Percentiles rank a stretch among this genome's conserved stretches.
Evolutionary conservation across 2,113 vertebrate species (phyloP).

Genomic region (Neodontobutis hainanensis): DNA sequence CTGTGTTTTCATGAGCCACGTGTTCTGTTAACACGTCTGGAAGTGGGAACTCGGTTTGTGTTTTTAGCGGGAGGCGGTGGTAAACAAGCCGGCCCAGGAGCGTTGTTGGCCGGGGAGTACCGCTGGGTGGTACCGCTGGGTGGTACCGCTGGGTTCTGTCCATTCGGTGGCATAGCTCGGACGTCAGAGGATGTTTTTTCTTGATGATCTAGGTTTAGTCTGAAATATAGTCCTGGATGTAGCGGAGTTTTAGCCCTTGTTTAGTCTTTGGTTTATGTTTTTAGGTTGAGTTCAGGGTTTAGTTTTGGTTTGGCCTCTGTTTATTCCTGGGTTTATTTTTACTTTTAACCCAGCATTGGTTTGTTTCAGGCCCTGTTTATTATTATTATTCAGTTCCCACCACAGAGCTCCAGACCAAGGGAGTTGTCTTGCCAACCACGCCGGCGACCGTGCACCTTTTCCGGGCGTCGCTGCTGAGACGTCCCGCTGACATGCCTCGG

Average conservation of each 20-base stretch:
- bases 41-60: not conserved
- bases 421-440: not conserved
- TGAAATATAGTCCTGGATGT: not conserved
- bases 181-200: not conserved
- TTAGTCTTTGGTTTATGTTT: not conserved
- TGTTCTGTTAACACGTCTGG: not conserved
- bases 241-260: not conserved
- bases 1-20: not conserved
- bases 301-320: not conserved
- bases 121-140: conserved; percentile 37
- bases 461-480: conserved; percentile 26
- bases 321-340: not conserved
- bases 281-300: too few species aligned
- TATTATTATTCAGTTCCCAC: not conserved
- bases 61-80: not conserved
- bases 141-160: not conserved
- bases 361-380: not conserved
- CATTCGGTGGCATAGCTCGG: conserved; percentile 20
- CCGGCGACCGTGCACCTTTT: conserved; percentile 25
- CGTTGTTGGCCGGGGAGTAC: conserved; percentile 35
- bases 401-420: not conserved
- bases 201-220: not conserved
- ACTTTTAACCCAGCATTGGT: not conserved
- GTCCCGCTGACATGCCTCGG: conserved; percentile 32
- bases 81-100: conserved; percentile 29